Conservation (phyloP, 2,888 invertebrate species). For the Macaria notata region DNA sequence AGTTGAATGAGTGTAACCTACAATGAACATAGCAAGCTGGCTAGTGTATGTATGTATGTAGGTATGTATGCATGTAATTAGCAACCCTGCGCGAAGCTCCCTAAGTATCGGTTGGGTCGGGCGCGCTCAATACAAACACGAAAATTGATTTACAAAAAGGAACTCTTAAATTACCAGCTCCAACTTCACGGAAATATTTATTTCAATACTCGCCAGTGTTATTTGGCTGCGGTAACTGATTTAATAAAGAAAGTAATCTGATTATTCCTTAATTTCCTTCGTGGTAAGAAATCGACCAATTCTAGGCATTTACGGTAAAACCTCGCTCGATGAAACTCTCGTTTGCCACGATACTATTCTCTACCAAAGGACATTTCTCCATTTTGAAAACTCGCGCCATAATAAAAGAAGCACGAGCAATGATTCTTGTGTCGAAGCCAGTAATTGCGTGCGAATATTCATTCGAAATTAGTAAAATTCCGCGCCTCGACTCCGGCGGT, state of each 20-base stretch:
- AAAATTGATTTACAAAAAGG: slow-evolving; percentile 76
- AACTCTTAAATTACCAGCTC: slow-evolving; percentile 52
- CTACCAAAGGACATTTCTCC: slow-evolving; percentile 10
- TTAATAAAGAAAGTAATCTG: slow-evolving; percentile 17
- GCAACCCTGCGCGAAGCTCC: slow-evolving; percentile 48
- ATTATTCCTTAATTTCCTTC: neutral
- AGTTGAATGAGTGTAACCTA: too few relatives aligned
- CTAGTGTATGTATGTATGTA: too few relatives aligned
- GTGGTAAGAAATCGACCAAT: too few relatives aligned
- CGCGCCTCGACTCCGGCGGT: slow-evolving; percentile 38
- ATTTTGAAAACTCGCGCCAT: slow-evolving; percentile 25
- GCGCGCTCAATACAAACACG: slow-evolving; percentile 72
- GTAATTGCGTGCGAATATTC: slow-evolving; percentile 47
- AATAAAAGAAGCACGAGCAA: slow-evolving; percentile 13
- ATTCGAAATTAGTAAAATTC: slow-evolving; percentile 44
- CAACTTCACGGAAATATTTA: slow-evolving; percentile 68
- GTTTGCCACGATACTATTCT: too few relatives aligned
- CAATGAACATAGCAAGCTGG: too few relatives aligned
- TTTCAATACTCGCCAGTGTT: slow-evolving; percentile 43
- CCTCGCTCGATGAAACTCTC: too few relatives aligned
- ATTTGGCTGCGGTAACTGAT: slow-evolving; percentile 21
- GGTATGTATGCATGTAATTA: slow-evolving; percentile 1
- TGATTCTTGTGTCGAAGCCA: slow-evolving; percentile 39
- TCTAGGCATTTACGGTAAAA: too few relatives aligned
- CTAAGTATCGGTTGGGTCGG: slow-evolving; percentile 59